Base-by-base conservation (phyloP, 2,888 invertebrate genomes). In the Eupithecia tripunctaria region DNA sequence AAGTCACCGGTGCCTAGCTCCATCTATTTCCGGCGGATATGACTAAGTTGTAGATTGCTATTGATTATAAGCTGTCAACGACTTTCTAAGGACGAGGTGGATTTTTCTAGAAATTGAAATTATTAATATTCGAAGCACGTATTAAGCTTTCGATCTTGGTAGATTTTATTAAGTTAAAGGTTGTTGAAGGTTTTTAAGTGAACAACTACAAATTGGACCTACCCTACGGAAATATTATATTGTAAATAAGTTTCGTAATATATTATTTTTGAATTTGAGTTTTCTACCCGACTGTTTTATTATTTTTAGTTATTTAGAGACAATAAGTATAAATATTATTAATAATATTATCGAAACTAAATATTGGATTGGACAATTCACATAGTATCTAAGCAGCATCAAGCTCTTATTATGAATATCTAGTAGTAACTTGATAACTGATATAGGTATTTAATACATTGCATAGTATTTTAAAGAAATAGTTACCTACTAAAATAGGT, bases 21-120 rank as follows among this genome's bases (percentile, higher is more conserved):
- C 12, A 66, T 47, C 29, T 3, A 66, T 47, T 66, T 66, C 66
- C 66, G 41, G 64, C 64, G 64, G 64, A 64, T 25, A n/a, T 36
- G 29, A 63, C 32, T 36, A 64, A 36, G 36, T 36, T n/a, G 36
- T 32, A n/a, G 62, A 65, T 41, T 64, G 65, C 25, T 65, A 18
- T 41, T 64, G 41, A 65, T 65, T 65, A 47, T 47, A 66, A 66
- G 66, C 36, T 27, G 47, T 66, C 43, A 66, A 63, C 62, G 43
- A 66, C 62, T 66, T 66, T 66, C 66, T 47, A n/a, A 63, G 5
- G 15, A 29, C 10, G 0, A 10, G 25, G 2, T 36, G 14, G 64
- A 41, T 64, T 64, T 38, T 64, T 64, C 38, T 25, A 38, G 64
- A 25, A 64, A 63, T 38, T 25, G 6, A 63, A 10, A 14, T 21